Conservation (phyloP, 2,113 vertebrate species). For the Dipodomys spectabilis region DNA sequence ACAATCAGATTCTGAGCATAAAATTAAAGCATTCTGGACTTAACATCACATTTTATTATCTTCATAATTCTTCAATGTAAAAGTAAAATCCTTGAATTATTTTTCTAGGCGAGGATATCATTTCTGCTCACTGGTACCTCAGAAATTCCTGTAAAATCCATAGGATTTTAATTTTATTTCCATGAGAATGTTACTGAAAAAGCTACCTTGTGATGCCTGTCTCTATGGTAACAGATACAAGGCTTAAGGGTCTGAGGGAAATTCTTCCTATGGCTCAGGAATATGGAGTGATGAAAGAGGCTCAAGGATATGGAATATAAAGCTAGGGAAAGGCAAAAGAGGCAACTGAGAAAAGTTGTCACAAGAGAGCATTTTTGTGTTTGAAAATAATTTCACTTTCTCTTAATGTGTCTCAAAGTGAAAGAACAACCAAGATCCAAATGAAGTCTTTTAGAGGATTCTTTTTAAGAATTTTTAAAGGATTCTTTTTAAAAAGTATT, state of each 20-base stretch:
- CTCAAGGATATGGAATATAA: slow-evolving; percentile 51
- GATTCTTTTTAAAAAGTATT: neutral
- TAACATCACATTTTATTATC: neutral
- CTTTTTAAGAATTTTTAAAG: neutral
- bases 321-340: slow-evolving; percentile 38
- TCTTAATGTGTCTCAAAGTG: slow-evolving; percentile 46
- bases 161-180: slow-evolving; percentile 72
- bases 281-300: slow-evolving; percentile 47
- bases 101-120: neutral
- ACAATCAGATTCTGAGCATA: slow-evolving; percentile 43
- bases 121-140: slow-evolving; percentile 3
- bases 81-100: neutral
- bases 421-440: slow-evolving; percentile 32
- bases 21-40: slow-evolving; percentile 26
- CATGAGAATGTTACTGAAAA: slow-evolving; percentile 65
- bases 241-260: slow-evolving; percentile 68
- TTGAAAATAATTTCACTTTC: slow-evolving; percentile 49
- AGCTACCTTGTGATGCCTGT: slow-evolving; percentile 74
- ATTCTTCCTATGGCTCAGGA: slow-evolving; percentile 73
- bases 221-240: slow-evolving; percentile 79
- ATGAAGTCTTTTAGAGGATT: neutral
- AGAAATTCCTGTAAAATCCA: slow-evolving; percentile 54
- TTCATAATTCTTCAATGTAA: neutral
- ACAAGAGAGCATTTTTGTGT: neutral
- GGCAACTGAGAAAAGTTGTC: slow-evolving; percentile 28